Evolutionary conservation across 2,113 vertebrate species (phyloP).

Genomic region (Phasianus colchicus): DNA sequence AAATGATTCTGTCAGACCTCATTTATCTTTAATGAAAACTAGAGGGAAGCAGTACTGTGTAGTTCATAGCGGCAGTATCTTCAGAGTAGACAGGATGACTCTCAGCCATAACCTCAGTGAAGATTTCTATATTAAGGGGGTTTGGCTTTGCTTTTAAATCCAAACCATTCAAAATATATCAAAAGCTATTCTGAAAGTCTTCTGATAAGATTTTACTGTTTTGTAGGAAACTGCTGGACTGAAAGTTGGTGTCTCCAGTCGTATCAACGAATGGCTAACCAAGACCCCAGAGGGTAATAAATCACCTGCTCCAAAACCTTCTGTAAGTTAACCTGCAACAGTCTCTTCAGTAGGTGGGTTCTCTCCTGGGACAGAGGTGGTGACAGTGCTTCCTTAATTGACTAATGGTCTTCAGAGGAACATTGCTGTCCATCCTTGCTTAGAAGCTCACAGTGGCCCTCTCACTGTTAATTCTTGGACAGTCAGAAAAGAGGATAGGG

Average conservation of each 20-base stretch:
- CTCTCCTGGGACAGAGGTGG: not conserved
- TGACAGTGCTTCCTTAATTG: not conserved
- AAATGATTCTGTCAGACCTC: not conserved
- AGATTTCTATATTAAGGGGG: not conserved
- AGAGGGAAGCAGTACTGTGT: not conserved
- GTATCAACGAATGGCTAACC: slow-evolving; percentile 98
- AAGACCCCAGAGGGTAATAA: slow-evolving; percentile 95
- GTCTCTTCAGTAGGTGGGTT: not conserved
- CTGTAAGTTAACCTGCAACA: slow-evolving; percentile 79
- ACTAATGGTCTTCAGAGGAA: not conserved
- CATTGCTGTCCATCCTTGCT: not conserved
- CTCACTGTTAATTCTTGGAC: not conserved
- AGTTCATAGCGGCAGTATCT: not conserved
- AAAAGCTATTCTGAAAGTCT: not conserved
- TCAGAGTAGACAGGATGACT: not conserved
- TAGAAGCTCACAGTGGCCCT: not conserved
- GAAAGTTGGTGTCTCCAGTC: slow-evolving; percentile 96
- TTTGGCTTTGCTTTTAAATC: not conserved
- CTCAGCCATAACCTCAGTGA: not conserved
- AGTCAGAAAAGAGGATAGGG: not conserved
- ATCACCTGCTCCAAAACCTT: slow-evolving; percentile 88
- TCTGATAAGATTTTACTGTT: not conserved
- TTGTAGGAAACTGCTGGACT: slow-evolving; percentile 94
- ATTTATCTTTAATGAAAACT: not conserved
- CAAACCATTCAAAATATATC: not conserved